Evolutionary conservation across 2,888 invertebrate species (phyloP).

Genomic region (Nomada fucata): DNA sequence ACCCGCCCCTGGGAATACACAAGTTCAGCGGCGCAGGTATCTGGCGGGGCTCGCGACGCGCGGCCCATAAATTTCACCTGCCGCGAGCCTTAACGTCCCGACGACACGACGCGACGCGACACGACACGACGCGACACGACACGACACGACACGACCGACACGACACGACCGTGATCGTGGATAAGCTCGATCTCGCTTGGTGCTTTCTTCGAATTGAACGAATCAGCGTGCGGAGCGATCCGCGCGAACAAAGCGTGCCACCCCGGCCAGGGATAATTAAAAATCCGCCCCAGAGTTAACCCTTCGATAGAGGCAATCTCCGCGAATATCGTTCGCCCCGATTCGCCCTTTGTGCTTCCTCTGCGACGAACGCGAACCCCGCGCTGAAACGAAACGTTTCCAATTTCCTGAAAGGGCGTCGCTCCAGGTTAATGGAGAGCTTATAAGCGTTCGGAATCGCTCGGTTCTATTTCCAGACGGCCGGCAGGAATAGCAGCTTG

Average conservation of each 20-base stretch:
- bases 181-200: constrained; percentile 5
- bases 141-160: constrained; percentile 41
- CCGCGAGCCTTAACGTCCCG: constrained; percentile 39
- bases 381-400: too few relatives aligned
- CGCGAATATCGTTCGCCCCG: neutral
- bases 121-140: constrained; percentile 40
- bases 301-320: neutral
- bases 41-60: constrained; percentile 25
- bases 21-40: constrained; percentile 29
- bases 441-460: neutral
- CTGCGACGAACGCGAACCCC: too few relatives aligned
- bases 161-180: too few relatives aligned
- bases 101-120: constrained; percentile 40
- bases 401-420: neutral
- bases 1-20: constrained; percentile 28
- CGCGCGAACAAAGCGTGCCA: neutral
- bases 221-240: neutral
- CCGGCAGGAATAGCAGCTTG: neutral
- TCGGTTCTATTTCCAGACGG: constrained; percentile 2
- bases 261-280: constrained; percentile 13
- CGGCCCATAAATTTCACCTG: constrained; percentile 49
- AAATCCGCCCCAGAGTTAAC: neutral
- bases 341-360: too few relatives aligned
- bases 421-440: neutral
- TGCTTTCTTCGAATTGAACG: constrained; percentile 29